Evolutionary conservation across 92 coral and sea anemone genomes (phyloP), one percentile per base, ranked within the genome.

Genomic region (Isaurus tuberculatus): DNA sequence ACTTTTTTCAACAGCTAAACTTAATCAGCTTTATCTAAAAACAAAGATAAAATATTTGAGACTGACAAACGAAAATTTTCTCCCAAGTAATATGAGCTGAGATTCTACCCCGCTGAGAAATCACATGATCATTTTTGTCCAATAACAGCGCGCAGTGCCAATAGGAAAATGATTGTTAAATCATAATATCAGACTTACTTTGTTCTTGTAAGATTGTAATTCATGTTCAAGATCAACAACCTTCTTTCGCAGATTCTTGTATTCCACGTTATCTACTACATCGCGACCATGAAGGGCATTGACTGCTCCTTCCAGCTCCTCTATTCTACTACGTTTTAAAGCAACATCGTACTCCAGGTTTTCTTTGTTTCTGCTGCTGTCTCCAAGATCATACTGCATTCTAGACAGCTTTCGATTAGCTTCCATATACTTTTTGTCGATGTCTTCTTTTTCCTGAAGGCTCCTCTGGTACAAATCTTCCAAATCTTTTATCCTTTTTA

Each of bases 251-350:
- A 95, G 88, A 37, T 79, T 88, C 63, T 90, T 88, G 69, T 94
- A 94, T 42, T 97, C 99, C 43, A 92, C 93, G 32, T 92, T 91
- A 61, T 95, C 99, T 66, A 97, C 99, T 58, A 91, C 95, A 84
- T 90, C 98, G 79, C 98, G 91, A 70, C 98, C 94, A 68, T 97
- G 99, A 44, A 94, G 91, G 26, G 89, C 90, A 28, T 94, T 85
- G 3, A 97, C 90, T 15, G 91, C 89, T 48, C 89, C 92, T 74
- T 97, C 98, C 9, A 97, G 90, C 43, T 97, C 98, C 67, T 91
- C 86, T 36, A 97, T 91, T 58, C 98, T 89, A 81, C 90, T 90
- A 13, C 88, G 87, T 81, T 97, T 97, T 79, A 94, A 88, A 20
- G 88, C 86, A 33, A 91, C 88, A 68, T 97, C 99, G 80, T 97